A percentile compares a stretch with the other conserved stretches of the same genome.
Conservation (phyloP, 2,797 vertebrate species). For the Epinephelus malabaricus region DNA sequence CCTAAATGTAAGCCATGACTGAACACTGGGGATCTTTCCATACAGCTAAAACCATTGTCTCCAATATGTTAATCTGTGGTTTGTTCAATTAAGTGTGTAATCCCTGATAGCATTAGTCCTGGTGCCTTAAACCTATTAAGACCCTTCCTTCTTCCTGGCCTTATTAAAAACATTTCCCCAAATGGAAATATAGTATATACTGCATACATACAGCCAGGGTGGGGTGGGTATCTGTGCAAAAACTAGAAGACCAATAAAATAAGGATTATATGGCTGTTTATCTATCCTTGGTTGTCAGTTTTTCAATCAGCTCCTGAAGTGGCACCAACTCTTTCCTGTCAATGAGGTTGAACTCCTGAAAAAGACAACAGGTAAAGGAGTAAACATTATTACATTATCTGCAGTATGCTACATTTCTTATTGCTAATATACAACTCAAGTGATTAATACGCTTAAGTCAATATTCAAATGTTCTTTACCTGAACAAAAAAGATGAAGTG, state of each 20-base stretch:
- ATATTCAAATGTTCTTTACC: slow-evolving; percentile 79
- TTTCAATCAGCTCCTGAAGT: slow-evolving; percentile 99
- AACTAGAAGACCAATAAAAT: slow-evolving; percentile 80
- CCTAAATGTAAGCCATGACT: slow-evolving; percentile 54
- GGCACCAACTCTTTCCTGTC: slow-evolving; percentile 97
- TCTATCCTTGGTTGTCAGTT: slow-evolving; percentile 98
- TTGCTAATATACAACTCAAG: background rate
- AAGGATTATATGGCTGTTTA: slow-evolving; percentile 82
- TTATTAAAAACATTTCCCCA: slow-evolving; percentile 83
- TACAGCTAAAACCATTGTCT: slow-evolving; percentile 57
- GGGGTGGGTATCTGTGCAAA: slow-evolving; percentile 85
- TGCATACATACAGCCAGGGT: slow-evolving; percentile 85
- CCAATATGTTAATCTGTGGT: slow-evolving; percentile 61
- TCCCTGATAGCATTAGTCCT: slow-evolving; percentile 80
- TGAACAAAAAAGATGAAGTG: slow-evolving; percentile 99
- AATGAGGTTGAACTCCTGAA: slow-evolving; percentile 98
- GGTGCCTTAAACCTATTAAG: slow-evolving; percentile 77
- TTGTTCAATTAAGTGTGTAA: slow-evolving; percentile 70
- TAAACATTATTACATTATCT: background rate
- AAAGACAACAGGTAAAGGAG: slow-evolving; percentile 3
- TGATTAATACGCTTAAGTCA: background rate
- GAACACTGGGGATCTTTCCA: slow-evolving; percentile 56
- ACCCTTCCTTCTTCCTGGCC: slow-evolving; percentile 78
- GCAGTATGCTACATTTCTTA: too few species aligned
- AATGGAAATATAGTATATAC: slow-evolving; percentile 84